Base-by-base conservation (phyloP, 2,888 invertebrate genomes). In the Cistogaster globosa region DNA sequence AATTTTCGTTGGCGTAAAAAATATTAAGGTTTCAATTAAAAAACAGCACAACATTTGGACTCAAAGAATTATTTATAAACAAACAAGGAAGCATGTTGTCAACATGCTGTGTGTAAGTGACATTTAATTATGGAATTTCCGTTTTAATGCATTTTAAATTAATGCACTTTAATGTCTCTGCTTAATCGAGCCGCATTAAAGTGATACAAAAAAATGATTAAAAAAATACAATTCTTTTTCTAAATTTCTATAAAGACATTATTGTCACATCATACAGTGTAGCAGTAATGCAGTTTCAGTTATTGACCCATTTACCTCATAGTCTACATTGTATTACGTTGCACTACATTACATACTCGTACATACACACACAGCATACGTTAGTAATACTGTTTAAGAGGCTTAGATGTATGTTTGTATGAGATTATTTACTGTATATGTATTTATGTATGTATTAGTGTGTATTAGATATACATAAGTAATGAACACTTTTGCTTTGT, bases 221-320 rank as follows among this genome's bases (percentile, higher is more conserved):
- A 26, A 77, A 60, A 58, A n/a, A 76, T 12, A 53, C 2, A 18
- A 12, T 32, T 60, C 38, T 60, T 22, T 51, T 75, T 68, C 51
- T 68, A 68, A 77, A 32, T 48, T 45, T 78, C 51, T 62, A 69
- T 32, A 60, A 78, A 78, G 38, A 69, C 53, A 53, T 62, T 62
- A 60, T 53, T 60, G 57, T 67, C 65, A 26, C 4, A 78, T 72
- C 18, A 48, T 51, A 22, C 58, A 72, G 79, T n/a, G n/a, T 51
- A 62, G 68, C 51, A 51, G 9, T 8, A 42, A 42, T 68, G 42
- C 51, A 22, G 83, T 83, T 57, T 63, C 68, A 79, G 75, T 75
- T 75, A 68, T 69, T 79, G 83, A 78, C 83, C 83, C 65, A 83
- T 83, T 79, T 83, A 83, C 83, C 83, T 68, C 79, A 57, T 79